Evolutionary conservation across 2,888 invertebrate genomes (phyloP).

Genomic region (Marronus borbonicus): DNA sequence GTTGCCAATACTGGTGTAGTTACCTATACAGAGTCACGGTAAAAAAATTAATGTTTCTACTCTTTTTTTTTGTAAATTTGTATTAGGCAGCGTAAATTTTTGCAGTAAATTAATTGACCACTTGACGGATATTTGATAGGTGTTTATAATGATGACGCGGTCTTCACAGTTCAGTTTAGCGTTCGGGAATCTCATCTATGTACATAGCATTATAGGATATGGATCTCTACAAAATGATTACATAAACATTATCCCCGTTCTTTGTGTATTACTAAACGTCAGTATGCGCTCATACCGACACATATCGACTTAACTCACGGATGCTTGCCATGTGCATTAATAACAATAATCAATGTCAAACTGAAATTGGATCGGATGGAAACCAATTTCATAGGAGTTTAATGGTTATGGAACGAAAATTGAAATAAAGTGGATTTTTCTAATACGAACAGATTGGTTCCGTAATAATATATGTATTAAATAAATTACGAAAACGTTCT

Average conservation of each 20-base stretch:
- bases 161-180: too few species aligned
- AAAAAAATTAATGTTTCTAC: too few species aligned
- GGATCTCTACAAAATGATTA: too few species aligned
- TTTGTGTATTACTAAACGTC: not conserved
- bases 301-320: not conserved
- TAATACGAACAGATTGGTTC: not conserved
- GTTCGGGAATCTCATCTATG: not conserved
- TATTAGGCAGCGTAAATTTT: too few species aligned
- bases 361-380: slow-evolving; percentile 28
- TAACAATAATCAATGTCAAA: slow-evolving; percentile 20
- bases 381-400: slow-evolving; percentile 14
- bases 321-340: slow-evolving; percentile 2
- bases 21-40: too few species aligned
- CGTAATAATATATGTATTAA: slow-evolving; percentile 6
- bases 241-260: not conserved
- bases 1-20: too few species aligned
- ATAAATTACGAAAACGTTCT: slow-evolving; percentile 18
- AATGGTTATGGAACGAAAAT: slow-evolving; percentile 24
- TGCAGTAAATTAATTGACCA: too few species aligned
- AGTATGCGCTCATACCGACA: not conserved
- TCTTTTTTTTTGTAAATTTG: too few species aligned
- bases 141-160: too few species aligned
- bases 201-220: not conserved
- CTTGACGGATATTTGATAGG: too few species aligned
- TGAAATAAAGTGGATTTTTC: slow-evolving; percentile 11